Conservation (phyloP, 2,888 invertebrate genomes). For the Drosophila borborema region DNA sequence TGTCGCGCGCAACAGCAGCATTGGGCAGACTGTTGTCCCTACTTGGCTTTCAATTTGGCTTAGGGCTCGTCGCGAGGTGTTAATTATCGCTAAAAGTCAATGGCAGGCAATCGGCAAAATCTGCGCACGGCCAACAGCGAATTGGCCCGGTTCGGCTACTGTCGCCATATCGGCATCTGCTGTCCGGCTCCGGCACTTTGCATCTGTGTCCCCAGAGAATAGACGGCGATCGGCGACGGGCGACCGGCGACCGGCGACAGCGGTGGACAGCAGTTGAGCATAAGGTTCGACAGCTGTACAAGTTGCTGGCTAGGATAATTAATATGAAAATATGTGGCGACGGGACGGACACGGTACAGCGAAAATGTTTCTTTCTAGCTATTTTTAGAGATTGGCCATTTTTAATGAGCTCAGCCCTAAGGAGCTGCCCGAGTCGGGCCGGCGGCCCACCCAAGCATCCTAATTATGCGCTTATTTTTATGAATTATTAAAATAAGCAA, state of each 20-base stretch:
- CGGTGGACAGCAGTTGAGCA: conserved; percentile 1
- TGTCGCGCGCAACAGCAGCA: conserved; percentile 37
- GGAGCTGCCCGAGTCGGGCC: conserved; percentile 27
- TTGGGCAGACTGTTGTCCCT: conserved; percentile 28
- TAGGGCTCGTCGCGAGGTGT: conserved; percentile 70
- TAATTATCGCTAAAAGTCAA: conserved; percentile 81
- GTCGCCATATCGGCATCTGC: conserved; percentile 52
- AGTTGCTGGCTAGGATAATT: conserved; percentile 69
- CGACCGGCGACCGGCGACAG: not conserved
- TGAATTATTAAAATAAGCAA: conserved; percentile 77
- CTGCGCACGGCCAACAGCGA: conserved; percentile 64
- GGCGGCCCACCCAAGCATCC: conserved; percentile 64
- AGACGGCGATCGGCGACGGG: conserved; percentile 14
- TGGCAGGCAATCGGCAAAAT: conserved; percentile 76
- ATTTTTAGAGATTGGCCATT: conserved; percentile 69
- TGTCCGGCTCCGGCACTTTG: conserved; percentile 34
- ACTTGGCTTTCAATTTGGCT: conserved; percentile 67
- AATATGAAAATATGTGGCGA: conserved; percentile 77
- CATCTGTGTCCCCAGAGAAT: conserved; percentile 47
- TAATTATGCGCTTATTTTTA: conserved; percentile 75
- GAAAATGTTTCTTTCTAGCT: conserved; percentile 68
- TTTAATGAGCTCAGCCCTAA: conserved; percentile 66
- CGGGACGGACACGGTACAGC: conserved; percentile 18
- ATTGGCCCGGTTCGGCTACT: conserved; percentile 49
- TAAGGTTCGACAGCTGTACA: conserved; percentile 64